Base-by-base conservation (phyloP, 2,113 vertebrate species). In the Hydrolagus affinis region DNA sequence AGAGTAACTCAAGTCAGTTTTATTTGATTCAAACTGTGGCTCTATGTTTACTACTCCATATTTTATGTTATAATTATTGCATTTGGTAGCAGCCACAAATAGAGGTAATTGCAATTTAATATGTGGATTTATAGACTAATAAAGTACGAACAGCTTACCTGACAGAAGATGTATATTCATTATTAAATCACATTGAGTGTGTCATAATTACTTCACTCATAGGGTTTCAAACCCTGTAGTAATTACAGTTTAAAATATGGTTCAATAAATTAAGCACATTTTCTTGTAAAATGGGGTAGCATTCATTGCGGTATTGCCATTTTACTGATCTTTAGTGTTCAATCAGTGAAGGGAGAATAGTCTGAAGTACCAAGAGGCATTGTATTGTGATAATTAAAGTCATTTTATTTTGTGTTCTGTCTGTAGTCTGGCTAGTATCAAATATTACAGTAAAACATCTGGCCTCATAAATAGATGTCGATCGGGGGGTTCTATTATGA, bases 21-120 rank as follows among this genome's bases (percentile, higher is more conserved):
- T 83, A 83, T 21, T 80, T 64, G 23, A 66, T 83, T 19, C 23
- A 32, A 28, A 21, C n/a, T 21, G 23, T 78, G 57, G 76, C 57
- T 78, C 62, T 25, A 15, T 83, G 62, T 21, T 83, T 83, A 83
- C 66, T 83, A 83, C 32, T 83, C 78, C 78, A 83, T 83, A 83
- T 83, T 66, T 83, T 83, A 83, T 83, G 78, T 83, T 25, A 30
- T 83, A 83, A 83, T 66, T 66, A 83, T 83, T 83, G 78, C 28
- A 83, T 83, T 83, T 83, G 64, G 25, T 19, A 11, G 78, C 25
- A 83, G 25, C 62, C 28, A 68, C 62, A 64, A 59, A 83, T 8
- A 83, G 60, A 83, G 60, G 62, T 83, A 83, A 83, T 83, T 83
- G 78, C 17, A 64, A 68, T 66, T 83, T 83, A 64, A 83, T 66